Percentiles rank a stretch among this genome's conserved stretches.
Evolutionary conservation across 2,888 invertebrate species (phyloP).

Genomic region (Timema podura): DNA sequence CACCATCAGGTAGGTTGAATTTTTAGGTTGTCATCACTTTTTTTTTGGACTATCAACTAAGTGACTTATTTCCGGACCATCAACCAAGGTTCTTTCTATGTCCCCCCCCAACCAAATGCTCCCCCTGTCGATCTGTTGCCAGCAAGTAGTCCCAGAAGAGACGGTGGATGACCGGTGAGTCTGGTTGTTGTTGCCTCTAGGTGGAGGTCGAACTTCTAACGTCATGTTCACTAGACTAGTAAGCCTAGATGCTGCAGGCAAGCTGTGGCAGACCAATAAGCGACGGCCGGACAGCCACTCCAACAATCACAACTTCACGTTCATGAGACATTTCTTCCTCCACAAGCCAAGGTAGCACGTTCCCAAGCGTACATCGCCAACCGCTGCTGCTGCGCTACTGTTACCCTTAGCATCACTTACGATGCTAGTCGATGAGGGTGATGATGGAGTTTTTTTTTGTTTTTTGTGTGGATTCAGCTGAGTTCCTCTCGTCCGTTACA

Average conservation of each 20-base stretch:
- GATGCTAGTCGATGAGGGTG: too few relatives aligned
- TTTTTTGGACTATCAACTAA: too few relatives aligned
- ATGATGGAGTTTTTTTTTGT: too few relatives aligned
- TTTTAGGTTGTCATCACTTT: too few relatives aligned
- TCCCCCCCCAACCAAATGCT: neutral
- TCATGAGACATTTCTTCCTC: conserved; percentile 30
- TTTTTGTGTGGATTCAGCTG: too few relatives aligned
- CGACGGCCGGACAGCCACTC: conserved; percentile 21
- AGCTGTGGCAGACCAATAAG: neutral
- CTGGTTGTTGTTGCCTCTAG: conserved; percentile 15
- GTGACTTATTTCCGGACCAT: too few relatives aligned
- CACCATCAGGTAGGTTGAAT: too few relatives aligned
- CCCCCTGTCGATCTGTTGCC: neutral
- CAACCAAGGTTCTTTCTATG: too few relatives aligned
- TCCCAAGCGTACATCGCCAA: too few relatives aligned
- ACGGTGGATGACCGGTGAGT: neutral
- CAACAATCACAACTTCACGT: conserved; percentile 27
- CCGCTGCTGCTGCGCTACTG: too few relatives aligned
- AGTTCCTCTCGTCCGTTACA: too few relatives aligned
- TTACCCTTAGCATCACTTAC: too few relatives aligned
- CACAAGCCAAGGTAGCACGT: conserved; percentile 30
- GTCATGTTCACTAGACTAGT: conserved; percentile 29
- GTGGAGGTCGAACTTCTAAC: conserved; percentile 23
- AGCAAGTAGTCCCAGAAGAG: neutral
- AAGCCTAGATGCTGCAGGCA: conserved; percentile 15